A percentile compares a stretch with the other conserved stretches of the same genome.
Evolutionary conservation across 30 jellyfish, hydroid and myxozoan species (phyloP).

Genomic region (Calvadosia cruxmelitensis): DNA sequence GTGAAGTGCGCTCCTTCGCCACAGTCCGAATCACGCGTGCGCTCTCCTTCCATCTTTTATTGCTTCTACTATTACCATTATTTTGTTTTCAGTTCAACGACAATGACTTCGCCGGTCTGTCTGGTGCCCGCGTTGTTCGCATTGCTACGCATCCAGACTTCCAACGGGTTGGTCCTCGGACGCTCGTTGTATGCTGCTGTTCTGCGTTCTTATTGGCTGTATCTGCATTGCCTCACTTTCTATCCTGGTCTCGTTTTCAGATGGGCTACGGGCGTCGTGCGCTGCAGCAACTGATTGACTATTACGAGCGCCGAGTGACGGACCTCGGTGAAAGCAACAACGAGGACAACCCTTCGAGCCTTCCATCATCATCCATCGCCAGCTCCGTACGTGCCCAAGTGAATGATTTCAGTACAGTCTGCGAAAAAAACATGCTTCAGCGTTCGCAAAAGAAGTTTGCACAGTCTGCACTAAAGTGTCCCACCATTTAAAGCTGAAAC

Average conservation of each 20-base stretch:
- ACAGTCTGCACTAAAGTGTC: background rate
- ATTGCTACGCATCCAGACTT: constrained; percentile 99
- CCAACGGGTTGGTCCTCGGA: constrained; percentile 56
- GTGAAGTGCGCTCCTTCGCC: background rate
- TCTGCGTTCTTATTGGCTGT: background rate
- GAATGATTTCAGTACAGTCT: too few species aligned
- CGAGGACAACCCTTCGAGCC: too few species aligned
- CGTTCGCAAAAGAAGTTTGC: background rate
- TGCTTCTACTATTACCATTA: background rate
- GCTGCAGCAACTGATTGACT: constrained; percentile 64
- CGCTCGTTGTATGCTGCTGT: background rate
- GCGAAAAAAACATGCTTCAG: background rate
- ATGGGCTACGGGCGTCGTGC: constrained; percentile 98
- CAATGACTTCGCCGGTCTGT: constrained; percentile 73
- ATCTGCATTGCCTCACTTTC: too few species aligned
- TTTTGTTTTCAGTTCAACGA: constrained; percentile 58
- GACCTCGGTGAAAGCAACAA: constrained; percentile 8
- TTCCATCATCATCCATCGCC: too few species aligned
- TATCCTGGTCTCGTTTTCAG: constrained; percentile 18
- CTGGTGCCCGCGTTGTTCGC: constrained; percentile 96
- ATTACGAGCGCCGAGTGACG: constrained; percentile 64
- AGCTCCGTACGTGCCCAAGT: too few species aligned
- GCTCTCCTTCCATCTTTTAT: background rate
- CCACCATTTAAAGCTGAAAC: too few species aligned
- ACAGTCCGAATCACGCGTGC: background rate